Evolutionary conservation across 2,113 vertebrate species (phyloP), one percentile per base, ranked within the genome.

Genomic region (Gopherus evgoodei): DNA sequence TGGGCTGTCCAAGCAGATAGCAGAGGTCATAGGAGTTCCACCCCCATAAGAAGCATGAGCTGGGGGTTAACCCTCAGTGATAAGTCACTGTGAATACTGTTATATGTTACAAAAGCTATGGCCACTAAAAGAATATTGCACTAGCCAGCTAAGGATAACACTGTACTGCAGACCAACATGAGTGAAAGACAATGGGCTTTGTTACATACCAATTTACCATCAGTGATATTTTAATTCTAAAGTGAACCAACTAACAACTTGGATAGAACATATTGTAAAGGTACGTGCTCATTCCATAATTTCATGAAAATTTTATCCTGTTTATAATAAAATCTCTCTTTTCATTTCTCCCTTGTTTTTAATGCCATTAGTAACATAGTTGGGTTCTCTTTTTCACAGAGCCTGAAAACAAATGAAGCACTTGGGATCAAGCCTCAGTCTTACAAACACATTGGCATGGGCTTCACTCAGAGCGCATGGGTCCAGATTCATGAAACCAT

Each of bases 381-480:
- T 94, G 90, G 91, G 87, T 93, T 97, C 96, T 96, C 97, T 91
- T 94, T 91, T 93, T 93, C 62, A 86, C 80, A 0, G 52, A 94
- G 82, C 95, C 91, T 94, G 93, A 97, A 97, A 97, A 97, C 95
- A 97, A 95, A 96, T 96, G 94, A 22, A 86, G 62, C 11, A 11
- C 16, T 56, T 44, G 22, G 50, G 9, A 59, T 88, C 65, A 90
- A 56, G 49, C 84, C 54, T 11, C 69, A 19, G 80, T 38, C 52
- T 56, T 62, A 38, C 22, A 19, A 35, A 24, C 1, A 50, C 50
- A 50, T 50, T 50, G 50, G 50, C 50, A 16, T 50, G 50, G 13
- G 50, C 50, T 50, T 50, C 14, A 50, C 50, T 12, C 49, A 11
- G 78, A 35, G 35, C 14, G 35, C 50, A 8, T 4, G 81, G n/a